phyloP scores from a whole-genome alignment of 2,888 invertebrate species.

The Coleophora deauratella region DNA sequence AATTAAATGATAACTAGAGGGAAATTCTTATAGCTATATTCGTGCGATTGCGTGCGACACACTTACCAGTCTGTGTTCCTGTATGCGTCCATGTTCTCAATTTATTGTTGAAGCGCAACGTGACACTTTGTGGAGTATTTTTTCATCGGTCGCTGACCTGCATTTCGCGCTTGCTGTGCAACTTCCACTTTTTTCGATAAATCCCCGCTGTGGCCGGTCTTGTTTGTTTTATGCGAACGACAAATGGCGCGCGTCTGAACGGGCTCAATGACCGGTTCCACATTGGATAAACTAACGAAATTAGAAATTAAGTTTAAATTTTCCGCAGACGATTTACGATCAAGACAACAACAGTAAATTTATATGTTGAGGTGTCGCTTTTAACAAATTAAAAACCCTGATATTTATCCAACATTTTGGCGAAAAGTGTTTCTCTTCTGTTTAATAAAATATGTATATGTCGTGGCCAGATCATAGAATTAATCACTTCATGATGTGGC shows the following conservation, averaged over 20 bases:
- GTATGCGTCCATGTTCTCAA: slow-evolving; percentile 27
- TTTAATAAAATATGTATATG: no score
- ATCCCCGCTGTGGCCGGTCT: slow-evolving; percentile 30
- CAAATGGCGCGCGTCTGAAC: slow-evolving; percentile 37
- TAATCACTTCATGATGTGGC: no score
- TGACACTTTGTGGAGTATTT: slow-evolving; percentile 28
- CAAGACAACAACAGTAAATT: slow-evolving; percentile 35
- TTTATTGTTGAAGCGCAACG: slow-evolving; percentile 31
- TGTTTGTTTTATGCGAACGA: slow-evolving; percentile 29
- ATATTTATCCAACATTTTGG: no score
- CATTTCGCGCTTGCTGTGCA: slow-evolving; percentile 33
- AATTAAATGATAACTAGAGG: no score
- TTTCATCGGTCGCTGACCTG: slow-evolving; percentile 47
- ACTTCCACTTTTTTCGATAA: slow-evolving; percentile 29
- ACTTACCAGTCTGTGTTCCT: slow-evolving; percentile 19
- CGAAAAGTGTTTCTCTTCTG: no score
- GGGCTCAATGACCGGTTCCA: slow-evolving; percentile 38
- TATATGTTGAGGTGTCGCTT: slow-evolving; percentile 34
- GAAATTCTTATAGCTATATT: no score
- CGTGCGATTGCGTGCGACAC: slow-evolving; percentile 17
- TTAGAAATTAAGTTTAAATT: slow-evolving; percentile 34
- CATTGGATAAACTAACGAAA: slow-evolving; percentile 22
- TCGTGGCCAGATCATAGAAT: no score
- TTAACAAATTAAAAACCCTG: slow-evolving; percentile 20
- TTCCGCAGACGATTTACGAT: slow-evolving; percentile 39